Evolutionary conservation across 2,888 invertebrate species (phyloP).

Genomic region (Ormyrus rosae): DNA sequence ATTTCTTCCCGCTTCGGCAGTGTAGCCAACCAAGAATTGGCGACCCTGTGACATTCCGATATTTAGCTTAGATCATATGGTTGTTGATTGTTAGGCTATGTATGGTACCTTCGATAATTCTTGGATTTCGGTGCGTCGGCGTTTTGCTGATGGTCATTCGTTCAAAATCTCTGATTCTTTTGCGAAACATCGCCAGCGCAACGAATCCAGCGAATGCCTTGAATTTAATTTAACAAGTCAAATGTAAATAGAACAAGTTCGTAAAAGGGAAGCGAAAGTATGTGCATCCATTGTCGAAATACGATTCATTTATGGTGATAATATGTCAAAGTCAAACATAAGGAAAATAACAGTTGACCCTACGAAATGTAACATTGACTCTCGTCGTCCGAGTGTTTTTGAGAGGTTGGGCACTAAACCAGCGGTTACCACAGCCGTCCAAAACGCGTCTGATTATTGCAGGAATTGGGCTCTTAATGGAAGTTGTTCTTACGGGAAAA

Average conservation of each 20-base stretch:
- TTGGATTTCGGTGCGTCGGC: background rate
- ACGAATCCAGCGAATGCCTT: background rate
- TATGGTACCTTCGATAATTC: background rate
- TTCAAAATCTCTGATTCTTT: background rate
- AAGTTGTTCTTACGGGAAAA: conserved; percentile 86
- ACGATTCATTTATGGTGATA: conserved; percentile 75
- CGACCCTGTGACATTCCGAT: background rate
- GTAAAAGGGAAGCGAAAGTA: conserved; percentile 52
- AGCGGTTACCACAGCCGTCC: conserved; percentile 74
- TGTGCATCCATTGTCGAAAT: conserved; percentile 58
- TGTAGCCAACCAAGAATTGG: conserved; percentile 33
- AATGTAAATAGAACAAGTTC: conserved; percentile 42
- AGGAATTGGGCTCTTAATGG: conserved; percentile 88
- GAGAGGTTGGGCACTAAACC: conserved; percentile 89
- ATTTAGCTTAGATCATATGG: conserved; percentile 18
- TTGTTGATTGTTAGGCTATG: conserved; percentile 43
- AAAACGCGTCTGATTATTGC: conserved; percentile 82
- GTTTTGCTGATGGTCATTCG: background rate
- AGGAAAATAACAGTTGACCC: conserved; percentile 87
- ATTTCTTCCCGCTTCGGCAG: background rate
- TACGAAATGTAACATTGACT: conserved; percentile 82
- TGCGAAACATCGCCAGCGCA: background rate
- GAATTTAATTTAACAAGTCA: background rate
- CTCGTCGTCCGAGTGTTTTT: conserved; percentile 87
- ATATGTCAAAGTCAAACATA: conserved; percentile 84